A percentile compares a stretch with the other conserved stretches of the same genome.
phyloP scores from a whole-genome alignment of 2,888 invertebrate species.

The Bugulina stolonifera region DNA sequence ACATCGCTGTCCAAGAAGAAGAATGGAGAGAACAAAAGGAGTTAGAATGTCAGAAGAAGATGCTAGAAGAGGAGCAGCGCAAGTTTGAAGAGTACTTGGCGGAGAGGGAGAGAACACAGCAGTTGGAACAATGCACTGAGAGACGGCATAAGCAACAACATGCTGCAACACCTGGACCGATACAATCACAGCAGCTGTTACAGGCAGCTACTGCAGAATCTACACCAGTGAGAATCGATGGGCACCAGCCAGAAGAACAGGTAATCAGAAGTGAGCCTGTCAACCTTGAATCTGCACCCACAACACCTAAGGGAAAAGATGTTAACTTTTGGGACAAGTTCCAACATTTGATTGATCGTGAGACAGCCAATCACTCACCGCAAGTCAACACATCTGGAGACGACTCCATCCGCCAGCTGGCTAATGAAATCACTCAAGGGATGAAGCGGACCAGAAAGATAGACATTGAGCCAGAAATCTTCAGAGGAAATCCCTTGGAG shows the following conservation, averaged over 20 bases:
- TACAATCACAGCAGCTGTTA: not conserved
- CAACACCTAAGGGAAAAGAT: not conserved
- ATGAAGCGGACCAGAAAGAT: not conserved
- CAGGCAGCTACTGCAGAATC: not conserved
- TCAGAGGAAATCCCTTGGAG: too few species aligned
- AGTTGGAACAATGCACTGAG: not conserved
- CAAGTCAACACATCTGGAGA: not conserved
- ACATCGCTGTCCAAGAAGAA: not conserved
- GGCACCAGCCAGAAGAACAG: not conserved
- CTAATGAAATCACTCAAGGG: not conserved
- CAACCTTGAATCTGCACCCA: not conserved
- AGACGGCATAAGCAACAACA: too few species aligned
- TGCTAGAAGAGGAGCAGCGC: not conserved
- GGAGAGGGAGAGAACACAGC: not conserved
- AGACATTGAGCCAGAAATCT: not conserved
- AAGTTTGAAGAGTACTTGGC: slow-evolving; percentile 2
- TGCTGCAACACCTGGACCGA: not conserved
- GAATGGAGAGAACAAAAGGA: not conserved
- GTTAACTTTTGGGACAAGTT: not conserved
- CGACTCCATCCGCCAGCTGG: not conserved
- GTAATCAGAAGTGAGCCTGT: not conserved
- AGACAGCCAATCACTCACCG: not conserved
- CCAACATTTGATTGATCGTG: not conserved
- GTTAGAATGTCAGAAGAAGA: not conserved
- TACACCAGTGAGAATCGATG: not conserved